Percentiles rank a stretch among this genome's conserved stretches.
These are phyloP conservation scores for Sebastes schlegelii DNA, from an alignment of 2,113 vertebrate species.

Conservation along the genomic window DNA sequence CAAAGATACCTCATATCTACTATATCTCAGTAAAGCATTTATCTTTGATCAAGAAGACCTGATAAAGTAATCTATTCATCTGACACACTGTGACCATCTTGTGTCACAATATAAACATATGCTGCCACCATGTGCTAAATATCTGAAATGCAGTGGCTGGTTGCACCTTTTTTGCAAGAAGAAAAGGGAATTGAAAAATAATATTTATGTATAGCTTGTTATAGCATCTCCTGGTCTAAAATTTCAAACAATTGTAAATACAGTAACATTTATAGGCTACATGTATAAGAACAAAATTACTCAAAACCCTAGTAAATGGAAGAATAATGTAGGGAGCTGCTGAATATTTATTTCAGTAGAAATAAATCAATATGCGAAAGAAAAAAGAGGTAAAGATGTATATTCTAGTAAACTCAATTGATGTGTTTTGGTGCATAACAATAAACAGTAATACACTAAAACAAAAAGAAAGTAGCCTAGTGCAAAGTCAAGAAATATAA, in stretches of 20 bases:
- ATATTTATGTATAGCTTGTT: background rate
- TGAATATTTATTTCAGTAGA: background rate
- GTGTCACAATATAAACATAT: conserved; percentile 7
- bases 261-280: background rate
- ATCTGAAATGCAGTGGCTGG: conserved; percentile 6
- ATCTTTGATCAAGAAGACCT: background rate
- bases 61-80: background rate
- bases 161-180: background rate
- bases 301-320: background rate
- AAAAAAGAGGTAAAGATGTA: background rate
- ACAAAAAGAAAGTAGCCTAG: background rate
- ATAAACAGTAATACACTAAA: background rate
- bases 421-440: background rate
- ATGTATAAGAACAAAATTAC: background rate
- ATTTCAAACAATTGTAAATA: background rate
- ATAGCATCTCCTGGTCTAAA: background rate
- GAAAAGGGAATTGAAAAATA: background rate
- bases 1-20: background rate
- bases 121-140: conserved; percentile 67
- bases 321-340: background rate
- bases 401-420: background rate
- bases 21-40: background rate
- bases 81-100: background rate
- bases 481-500: background rate
- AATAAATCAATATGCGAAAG: background rate